Percentiles rank a stretch among this genome's conserved stretches.
Evolutionary conservation across 2,113 vertebrate genomes (phyloP).

Genomic region (Cynoglossus semilaevis): DNA sequence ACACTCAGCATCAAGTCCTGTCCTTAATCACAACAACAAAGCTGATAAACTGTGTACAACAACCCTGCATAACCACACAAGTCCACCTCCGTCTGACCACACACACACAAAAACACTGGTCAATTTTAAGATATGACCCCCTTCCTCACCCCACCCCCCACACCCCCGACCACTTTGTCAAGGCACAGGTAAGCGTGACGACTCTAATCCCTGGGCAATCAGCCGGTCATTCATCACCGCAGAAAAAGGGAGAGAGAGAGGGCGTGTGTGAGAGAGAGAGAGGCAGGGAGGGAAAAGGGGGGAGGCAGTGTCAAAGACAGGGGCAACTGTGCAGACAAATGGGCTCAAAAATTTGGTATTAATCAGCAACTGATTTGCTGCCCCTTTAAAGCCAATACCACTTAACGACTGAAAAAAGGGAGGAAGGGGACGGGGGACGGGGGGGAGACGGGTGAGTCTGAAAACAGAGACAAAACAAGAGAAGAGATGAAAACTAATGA

Average conservation of each 20-base stretch:
- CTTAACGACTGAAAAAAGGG: conserved; percentile 59
- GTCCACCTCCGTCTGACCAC: conserved; percentile 39
- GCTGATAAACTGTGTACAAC: conserved; percentile 50
- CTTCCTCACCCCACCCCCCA: conserved; percentile 8
- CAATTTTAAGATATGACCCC: conserved; percentile 49
- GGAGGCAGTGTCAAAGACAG: conserved; percentile 54
- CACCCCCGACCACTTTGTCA: conserved; percentile 69
- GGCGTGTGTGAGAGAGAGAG: conserved; percentile 25
- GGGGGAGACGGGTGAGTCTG: conserved; percentile 15
- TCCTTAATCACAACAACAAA: conserved; percentile 51
- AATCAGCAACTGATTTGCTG: conserved; percentile 79
- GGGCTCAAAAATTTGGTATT: conserved; percentile 77
- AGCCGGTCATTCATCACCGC: conserved; percentile 72
- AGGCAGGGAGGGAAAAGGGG: conserved; percentile 8
- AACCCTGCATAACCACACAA: conserved; percentile 30
- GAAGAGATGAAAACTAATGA: conserved; percentile 21
- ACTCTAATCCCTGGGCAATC: conserved; percentile 74
- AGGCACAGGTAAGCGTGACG: conserved; percentile 76
- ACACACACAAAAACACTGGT: conserved; percentile 26
- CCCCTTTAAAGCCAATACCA: conserved; percentile 78
- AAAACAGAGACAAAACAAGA: conserved; percentile 34
- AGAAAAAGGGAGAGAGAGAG: conserved; percentile 41
- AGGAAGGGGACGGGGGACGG: conserved; percentile 1
- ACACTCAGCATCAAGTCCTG: conserved; percentile 4
- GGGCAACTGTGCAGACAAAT: conserved; percentile 74